Percentiles rank a stretch among this genome's conserved stretches.
Conservation (phyloP, 1,140 invertebrate species). For the Drosophila lowei region DNA sequence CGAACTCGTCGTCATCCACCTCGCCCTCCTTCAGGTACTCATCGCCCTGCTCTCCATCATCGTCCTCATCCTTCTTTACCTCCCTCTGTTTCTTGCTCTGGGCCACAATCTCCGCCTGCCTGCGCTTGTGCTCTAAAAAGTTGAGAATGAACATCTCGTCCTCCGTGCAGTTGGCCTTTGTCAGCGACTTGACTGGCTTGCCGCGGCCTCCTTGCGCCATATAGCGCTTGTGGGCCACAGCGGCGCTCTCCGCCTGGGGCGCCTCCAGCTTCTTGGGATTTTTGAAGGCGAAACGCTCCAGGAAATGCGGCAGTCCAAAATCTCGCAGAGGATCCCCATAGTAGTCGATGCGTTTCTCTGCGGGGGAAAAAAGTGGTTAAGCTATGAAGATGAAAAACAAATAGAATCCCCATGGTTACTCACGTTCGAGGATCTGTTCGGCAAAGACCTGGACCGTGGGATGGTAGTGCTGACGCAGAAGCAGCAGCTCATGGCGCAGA, state of each 20-base stretch:
- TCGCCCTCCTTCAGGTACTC: constrained; percentile 88
- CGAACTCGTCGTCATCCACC: constrained; percentile 94
- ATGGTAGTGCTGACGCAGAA: constrained; percentile 92
- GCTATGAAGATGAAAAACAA: not conserved
- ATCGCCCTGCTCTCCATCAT: constrained; percentile 67
- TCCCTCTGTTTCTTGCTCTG: constrained; percentile 53
- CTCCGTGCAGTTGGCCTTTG: constrained; percentile 71
- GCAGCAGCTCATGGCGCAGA: constrained; percentile 89
- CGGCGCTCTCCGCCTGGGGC: constrained; percentile 71
- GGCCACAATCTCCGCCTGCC: constrained; percentile 61
- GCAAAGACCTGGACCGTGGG: constrained; percentile 96
- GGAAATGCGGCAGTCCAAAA: constrained; percentile 93
- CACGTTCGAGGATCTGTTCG: constrained; percentile 89
- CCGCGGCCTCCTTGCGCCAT: constrained; percentile 66
- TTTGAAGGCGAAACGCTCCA: constrained; percentile 97
- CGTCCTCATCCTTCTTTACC: constrained; percentile 47
- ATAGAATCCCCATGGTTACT: constrained; percentile 42
- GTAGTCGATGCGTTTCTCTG: constrained; percentile 90
- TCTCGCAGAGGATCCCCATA: constrained; percentile 96
- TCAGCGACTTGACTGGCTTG: constrained; percentile 66
- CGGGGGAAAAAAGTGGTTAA: constrained; percentile 37
- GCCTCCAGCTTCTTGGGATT: constrained; percentile 93
- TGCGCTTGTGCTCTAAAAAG: constrained; percentile 80
- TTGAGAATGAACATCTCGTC: constrained; percentile 82
- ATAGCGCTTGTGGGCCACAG: constrained; percentile 67